Conservation (phyloP, 2,113 vertebrate species). For the Spheniscus mendiculus region DNA sequence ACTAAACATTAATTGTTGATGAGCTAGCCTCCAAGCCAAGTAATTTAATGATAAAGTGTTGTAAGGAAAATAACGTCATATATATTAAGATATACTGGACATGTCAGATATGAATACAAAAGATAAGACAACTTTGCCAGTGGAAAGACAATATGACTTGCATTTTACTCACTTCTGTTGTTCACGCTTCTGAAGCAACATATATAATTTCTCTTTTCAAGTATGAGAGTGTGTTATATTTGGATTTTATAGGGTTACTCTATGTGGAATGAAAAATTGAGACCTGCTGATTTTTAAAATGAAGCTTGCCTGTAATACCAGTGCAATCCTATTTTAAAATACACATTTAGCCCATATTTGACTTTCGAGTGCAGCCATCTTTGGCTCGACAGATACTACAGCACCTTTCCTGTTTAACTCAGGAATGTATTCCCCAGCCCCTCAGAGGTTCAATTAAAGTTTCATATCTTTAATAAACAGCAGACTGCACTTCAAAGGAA, state of each 20-base stretch:
- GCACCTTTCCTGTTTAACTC: background rate
- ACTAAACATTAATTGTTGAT: slow-evolving; percentile 30
- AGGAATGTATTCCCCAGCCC: background rate
- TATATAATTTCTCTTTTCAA: background rate
- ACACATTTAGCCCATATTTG: background rate
- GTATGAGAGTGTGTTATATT: background rate
- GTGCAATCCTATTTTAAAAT: background rate
- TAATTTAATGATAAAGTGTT: slow-evolving; percentile 20
- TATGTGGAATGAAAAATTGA: background rate
- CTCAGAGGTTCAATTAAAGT: slow-evolving; percentile 2
- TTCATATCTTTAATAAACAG: slow-evolving; percentile 21
- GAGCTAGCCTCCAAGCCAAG: background rate
- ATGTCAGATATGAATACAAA: background rate
- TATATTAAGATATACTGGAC: background rate
- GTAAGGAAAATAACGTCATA: background rate
- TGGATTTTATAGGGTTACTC: background rate
- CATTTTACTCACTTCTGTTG: background rate
- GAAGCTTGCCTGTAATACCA: background rate
- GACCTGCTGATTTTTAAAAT: background rate
- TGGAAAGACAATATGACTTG: background rate
- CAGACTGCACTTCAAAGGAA: slow-evolving; percentile 4
- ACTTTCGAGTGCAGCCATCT: background rate
- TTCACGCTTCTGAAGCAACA: background rate
- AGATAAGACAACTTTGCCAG: background rate
- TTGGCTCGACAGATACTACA: background rate